Evolutionary conservation across 2,888 invertebrate species (phyloP).

Genomic region (Melolontha melolontha): DNA sequence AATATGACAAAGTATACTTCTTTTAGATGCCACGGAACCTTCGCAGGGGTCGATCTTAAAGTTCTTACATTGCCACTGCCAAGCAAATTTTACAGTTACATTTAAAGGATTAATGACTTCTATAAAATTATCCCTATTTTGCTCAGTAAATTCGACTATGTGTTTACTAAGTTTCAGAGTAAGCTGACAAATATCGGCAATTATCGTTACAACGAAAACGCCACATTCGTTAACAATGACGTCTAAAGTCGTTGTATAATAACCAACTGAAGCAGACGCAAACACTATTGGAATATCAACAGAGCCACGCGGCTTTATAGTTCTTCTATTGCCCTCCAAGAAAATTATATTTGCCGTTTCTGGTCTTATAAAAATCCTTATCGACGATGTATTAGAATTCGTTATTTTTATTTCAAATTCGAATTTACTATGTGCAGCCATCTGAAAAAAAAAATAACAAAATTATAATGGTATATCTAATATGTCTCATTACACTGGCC

Average conservation of each 20-base stretch:
- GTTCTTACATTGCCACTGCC: slow-evolving; percentile 67
- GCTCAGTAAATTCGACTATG: slow-evolving; percentile 58
- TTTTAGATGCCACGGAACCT: slow-evolving; percentile 69
- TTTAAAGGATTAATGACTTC: slow-evolving; percentile 69
- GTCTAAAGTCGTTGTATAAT: slow-evolving; percentile 10
- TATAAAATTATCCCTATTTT: slow-evolving; percentile 65
- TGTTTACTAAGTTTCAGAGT: slow-evolving; percentile 56
- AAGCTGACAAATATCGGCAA: slow-evolving; percentile 63
- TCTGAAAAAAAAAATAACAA: slow-evolving; percentile 14
- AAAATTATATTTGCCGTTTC: slow-evolving; percentile 52
- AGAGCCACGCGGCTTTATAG: slow-evolving; percentile 44
- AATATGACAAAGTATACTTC: slow-evolving; percentile 66
- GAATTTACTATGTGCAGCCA: slow-evolving; percentile 56
- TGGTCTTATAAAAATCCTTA: slow-evolving; percentile 52
- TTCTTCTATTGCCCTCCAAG: slow-evolving; percentile 48
- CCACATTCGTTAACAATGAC: slow-evolving; percentile 64
- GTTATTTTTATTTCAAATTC: slow-evolving; percentile 57
- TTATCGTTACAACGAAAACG: slow-evolving; percentile 62
- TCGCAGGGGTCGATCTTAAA: slow-evolving; percentile 67
- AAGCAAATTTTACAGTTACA: slow-evolving; percentile 67
- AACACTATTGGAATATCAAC: slow-evolving; percentile 4
- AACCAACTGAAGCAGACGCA: background rate
- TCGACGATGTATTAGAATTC: slow-evolving; percentile 62
- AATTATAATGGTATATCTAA: too few relatives aligned
- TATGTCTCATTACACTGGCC: too few relatives aligned